These are phyloP conservation scores for Pseudoatta argentina DNA, from an alignment of 1,140 invertebrate genomes.

Conservation along the genomic window DNA sequence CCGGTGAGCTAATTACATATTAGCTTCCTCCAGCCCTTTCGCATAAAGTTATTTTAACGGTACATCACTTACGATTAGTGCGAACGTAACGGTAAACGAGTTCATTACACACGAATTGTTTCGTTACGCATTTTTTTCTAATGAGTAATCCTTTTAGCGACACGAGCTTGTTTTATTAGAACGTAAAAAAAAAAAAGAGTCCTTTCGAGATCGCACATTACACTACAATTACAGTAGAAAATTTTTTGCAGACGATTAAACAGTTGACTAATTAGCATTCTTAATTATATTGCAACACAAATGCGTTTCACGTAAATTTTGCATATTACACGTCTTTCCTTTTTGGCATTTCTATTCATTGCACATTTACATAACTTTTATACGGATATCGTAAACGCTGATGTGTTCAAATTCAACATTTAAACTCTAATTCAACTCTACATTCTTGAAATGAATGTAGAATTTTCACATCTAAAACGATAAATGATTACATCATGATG, in stretches of 20 bases:
- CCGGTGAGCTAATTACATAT: slow-evolving; percentile 16
- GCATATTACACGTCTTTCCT: neutral
- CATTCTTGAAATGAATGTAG: neutral
- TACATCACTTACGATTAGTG: slow-evolving; percentile 20
- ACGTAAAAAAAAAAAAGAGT: slow-evolving; percentile 21
- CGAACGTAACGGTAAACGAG: slow-evolving; percentile 10
- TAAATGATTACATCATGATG: neutral
- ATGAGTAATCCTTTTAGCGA: slow-evolving; percentile 9
- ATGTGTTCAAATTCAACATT: neutral
- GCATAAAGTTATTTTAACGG: slow-evolving; percentile 56
- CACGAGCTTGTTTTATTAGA: neutral
- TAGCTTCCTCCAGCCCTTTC: slow-evolving; percentile 48
- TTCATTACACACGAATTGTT: slow-evolving; percentile 45
- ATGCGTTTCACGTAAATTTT: slow-evolving; percentile 14
- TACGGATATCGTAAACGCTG: neutral
- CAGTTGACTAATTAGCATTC: slow-evolving; percentile 14
- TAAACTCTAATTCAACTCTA: neutral
- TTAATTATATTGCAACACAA: neutral
- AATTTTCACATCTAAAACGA: neutral
- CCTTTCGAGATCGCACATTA: neutral
- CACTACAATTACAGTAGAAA: neutral
- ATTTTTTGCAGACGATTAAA: neutral
- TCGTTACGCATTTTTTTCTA: slow-evolving; percentile 26
- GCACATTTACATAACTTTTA: neutral
- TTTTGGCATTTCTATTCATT: neutral